phyloP scores from a whole-genome alignment of 1,140 invertebrate genomes.

The Lithobius niger region DNA sequence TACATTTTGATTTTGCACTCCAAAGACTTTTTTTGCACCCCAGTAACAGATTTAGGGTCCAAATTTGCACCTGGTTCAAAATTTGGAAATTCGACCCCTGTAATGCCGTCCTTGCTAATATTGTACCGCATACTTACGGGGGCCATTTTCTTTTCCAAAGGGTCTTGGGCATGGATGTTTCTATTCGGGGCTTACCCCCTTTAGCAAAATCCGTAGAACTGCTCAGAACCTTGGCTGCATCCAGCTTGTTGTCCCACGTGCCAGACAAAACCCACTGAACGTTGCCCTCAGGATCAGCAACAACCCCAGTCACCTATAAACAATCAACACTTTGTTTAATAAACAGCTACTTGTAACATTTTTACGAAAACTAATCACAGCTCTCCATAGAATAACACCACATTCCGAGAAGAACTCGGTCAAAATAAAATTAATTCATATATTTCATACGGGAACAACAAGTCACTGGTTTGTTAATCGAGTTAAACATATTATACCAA shows the following conservation, averaged over 20 bases:
- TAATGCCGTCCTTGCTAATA: no score
- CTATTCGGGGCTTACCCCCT: constrained; percentile 72
- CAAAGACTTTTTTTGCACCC: no score
- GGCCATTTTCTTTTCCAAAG: constrained; percentile 74
- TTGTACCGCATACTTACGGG: constrained; percentile 43
- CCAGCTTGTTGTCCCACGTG: constrained; percentile 90
- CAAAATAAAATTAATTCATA: no score
- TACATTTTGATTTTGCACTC: no score
- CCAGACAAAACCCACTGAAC: constrained; percentile 73
- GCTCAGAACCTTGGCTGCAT: constrained; percentile 77
- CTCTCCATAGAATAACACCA: neutral
- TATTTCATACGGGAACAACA: no score
- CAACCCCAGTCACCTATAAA: constrained; percentile 50
- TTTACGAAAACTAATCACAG: neutral
- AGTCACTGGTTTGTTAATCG: no score
- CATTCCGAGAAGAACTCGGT: no score
- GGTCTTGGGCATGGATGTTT: constrained; percentile 67
- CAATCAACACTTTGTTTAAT: neutral
- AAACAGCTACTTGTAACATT: neutral
- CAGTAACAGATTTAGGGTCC: no score
- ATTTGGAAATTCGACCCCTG: no score
- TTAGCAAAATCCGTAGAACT: constrained; percentile 46
- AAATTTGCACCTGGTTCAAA: no score
- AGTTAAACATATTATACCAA: no score
- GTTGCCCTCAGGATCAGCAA: constrained; percentile 44